Conservation (phyloP, 1,140 invertebrate genomes). For the Dinoponera quadriceps region DNA sequence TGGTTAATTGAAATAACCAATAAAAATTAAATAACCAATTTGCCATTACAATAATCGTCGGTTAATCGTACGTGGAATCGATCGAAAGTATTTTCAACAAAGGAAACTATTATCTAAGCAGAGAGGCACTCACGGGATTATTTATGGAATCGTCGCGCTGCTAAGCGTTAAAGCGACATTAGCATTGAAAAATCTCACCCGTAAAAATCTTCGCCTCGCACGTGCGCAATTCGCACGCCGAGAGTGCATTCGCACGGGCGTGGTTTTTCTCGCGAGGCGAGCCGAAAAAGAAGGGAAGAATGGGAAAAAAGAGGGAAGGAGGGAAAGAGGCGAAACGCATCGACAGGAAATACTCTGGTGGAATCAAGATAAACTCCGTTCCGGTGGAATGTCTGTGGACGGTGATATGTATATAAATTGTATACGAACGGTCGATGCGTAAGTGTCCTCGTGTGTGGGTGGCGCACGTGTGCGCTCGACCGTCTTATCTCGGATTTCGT, state of each 20-base stretch:
- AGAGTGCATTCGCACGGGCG: conserved; percentile 68
- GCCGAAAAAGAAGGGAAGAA: conserved; percentile 22
- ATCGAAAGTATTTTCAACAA: neutral
- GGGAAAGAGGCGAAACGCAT: conserved; percentile 68
- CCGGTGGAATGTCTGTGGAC: conserved; percentile 38
- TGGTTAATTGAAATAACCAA: too few species aligned
- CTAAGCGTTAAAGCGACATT: conserved; percentile 57
- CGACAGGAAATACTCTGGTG: conserved; percentile 75
- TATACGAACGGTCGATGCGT: conserved; percentile 58
- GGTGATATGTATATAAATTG: conserved; percentile 62
- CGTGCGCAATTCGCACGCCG: conserved; percentile 79
- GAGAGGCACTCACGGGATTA: conserved; percentile 28
- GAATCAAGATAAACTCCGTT: conserved; percentile 68
- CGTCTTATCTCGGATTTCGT: conserved; percentile 82
- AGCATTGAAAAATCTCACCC: conserved; percentile 76
- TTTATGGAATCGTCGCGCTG: conserved; percentile 26
- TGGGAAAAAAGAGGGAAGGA: conserved; percentile 48
- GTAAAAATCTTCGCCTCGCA: conserved; percentile 69
- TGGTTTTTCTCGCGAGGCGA: conserved; percentile 57
- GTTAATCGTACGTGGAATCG: neutral
- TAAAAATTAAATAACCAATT: neutral
- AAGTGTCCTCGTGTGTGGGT: conserved; percentile 43
- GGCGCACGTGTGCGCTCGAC: conserved; percentile 40
- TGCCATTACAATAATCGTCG: neutral
- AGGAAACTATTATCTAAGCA: neutral